Evolutionary conservation across 2,113 vertebrate genomes (phyloP).

Genomic region (Ophthalmolycus amberensis): DNA sequence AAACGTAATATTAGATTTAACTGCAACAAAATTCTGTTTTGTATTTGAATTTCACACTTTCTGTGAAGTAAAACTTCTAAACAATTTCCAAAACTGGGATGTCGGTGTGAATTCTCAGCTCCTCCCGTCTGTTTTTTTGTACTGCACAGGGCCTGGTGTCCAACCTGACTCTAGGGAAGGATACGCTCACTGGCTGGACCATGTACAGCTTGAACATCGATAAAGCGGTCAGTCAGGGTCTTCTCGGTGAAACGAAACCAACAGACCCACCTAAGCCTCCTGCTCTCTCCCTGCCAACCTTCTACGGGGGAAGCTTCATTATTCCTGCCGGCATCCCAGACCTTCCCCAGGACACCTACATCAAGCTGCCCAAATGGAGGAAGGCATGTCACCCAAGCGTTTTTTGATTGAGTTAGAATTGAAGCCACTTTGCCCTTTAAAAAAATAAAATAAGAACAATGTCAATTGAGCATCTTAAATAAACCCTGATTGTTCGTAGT

Average conservation of each 20-base stretch:
- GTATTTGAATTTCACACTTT: not conserved
- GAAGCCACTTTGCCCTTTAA: not conserved
- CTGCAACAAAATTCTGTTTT: not conserved
- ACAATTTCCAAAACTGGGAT: not conserved
- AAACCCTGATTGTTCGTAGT: not conserved
- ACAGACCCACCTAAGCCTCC: not conserved
- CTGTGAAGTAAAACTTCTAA: not conserved
- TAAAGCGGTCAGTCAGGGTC: slow-evolving; percentile 75
- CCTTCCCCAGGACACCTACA: slow-evolving; percentile 94
- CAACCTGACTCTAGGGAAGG: slow-evolving; percentile 87
- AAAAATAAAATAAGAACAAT: not conserved
- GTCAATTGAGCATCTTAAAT: not conserved
- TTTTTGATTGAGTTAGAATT: not conserved
- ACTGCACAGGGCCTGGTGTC: slow-evolving; percentile 88
- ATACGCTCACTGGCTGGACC: slow-evolving; percentile 85
- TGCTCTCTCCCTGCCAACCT: slow-evolving; percentile 83
- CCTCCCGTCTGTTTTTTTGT: not conserved
- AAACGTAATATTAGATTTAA: not conserved
- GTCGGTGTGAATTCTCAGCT: not conserved
- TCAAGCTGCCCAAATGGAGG: slow-evolving; percentile 90
- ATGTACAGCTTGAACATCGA: slow-evolving; percentile 91
- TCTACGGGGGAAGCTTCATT: slow-evolving; percentile 88
- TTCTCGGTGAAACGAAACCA: slow-evolving; percentile 26
- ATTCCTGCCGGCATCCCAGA: slow-evolving; percentile 91
- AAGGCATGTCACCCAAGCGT: slow-evolving; percentile 83